Conservation (phyloP, 2,797 vertebrate genomes). For the Pteronotus mesoamericanus region DNA sequence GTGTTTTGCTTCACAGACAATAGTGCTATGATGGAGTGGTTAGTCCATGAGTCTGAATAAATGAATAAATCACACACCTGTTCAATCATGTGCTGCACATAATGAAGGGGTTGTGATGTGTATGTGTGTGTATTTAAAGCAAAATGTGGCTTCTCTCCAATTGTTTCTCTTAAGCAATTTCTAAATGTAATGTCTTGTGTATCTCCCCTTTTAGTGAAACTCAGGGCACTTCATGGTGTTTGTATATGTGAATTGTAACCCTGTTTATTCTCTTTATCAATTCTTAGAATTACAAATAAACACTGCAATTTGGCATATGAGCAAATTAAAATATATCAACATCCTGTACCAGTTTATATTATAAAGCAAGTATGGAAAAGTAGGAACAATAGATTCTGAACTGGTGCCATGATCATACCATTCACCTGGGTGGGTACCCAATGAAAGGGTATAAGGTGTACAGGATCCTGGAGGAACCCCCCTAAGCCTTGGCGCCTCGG, state of each 20-base stretch:
- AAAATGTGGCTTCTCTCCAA: constrained; percentile 58
- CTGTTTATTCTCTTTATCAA: background rate
- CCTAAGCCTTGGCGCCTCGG: background rate
- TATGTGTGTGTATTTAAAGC: background rate
- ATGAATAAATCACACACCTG: constrained; percentile 72
- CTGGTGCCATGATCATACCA: background rate
- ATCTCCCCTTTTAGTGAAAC: background rate
- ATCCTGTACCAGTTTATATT: background rate
- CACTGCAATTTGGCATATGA: background rate
- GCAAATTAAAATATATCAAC: background rate
- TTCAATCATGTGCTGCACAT: constrained; percentile 56
- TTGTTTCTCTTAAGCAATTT: constrained; percentile 51
- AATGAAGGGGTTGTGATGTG: constrained; percentile 41
- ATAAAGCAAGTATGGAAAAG: background rate
- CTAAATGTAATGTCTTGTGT: constrained; percentile 9
- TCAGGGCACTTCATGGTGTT: constrained; percentile 14
- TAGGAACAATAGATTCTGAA: background rate
- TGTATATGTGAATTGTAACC: background rate
- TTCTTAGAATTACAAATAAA: constrained; percentile 30
- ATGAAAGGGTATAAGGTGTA: background rate
- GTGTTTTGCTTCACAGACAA: constrained; percentile 67
- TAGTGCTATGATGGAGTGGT: constrained; percentile 58
- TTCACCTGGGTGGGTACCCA: background rate
- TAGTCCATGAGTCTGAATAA: constrained; percentile 60
- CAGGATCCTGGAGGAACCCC: background rate